Percentiles rank a stretch among this genome's conserved stretches.
Conservation (phyloP, 2,113 vertebrate genomes). For the Gadus macrocephalus region DNA sequence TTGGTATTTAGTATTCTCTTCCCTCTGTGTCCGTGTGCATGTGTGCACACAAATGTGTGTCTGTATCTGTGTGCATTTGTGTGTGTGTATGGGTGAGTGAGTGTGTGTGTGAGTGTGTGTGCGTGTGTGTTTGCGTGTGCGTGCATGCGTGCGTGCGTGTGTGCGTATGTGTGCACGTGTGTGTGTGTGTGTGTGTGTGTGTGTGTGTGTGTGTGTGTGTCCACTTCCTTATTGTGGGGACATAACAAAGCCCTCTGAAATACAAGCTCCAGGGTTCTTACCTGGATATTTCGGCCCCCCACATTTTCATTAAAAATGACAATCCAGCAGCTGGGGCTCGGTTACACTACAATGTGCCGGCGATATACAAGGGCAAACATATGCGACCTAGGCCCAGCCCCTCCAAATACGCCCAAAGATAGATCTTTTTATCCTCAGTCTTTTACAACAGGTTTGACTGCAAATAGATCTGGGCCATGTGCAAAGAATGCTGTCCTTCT, state of each 20-base stretch:
- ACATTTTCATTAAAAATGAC: constrained; percentile 66
- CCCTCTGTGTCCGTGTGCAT: neutral
- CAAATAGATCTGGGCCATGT: constrained; percentile 55
- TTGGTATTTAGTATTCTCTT: too few species aligned
- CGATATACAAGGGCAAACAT: constrained; percentile 74
- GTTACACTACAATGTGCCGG: constrained; percentile 62
- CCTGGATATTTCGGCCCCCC: constrained; percentile 58
- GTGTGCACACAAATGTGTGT: constrained; percentile 3
- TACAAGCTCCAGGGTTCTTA: constrained; percentile 63
- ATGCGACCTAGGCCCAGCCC: constrained; percentile 63
- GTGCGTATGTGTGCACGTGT: constrained; percentile 14
- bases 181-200: neutral
- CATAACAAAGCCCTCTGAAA: constrained; percentile 63
- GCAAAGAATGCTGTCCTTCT: constrained; percentile 39
- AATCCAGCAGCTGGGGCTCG: constrained; percentile 70
- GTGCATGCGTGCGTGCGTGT: constrained; percentile 1
- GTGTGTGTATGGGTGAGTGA: constrained; percentile 4
- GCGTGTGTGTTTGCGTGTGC: constrained; percentile 18
- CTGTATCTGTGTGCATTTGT: constrained; percentile 16
- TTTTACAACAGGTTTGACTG: constrained; percentile 62
- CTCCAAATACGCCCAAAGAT: constrained; percentile 61
- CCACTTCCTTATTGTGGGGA: constrained; percentile 57
- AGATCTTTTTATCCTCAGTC: constrained; percentile 48
- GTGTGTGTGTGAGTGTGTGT: constrained; percentile 14
- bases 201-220: constrained; percentile 17